Evolutionary conservation across 2,113 vertebrate species (phyloP), one percentile per base, ranked within the genome.

Genomic region (Madoqua kirkii): DNA sequence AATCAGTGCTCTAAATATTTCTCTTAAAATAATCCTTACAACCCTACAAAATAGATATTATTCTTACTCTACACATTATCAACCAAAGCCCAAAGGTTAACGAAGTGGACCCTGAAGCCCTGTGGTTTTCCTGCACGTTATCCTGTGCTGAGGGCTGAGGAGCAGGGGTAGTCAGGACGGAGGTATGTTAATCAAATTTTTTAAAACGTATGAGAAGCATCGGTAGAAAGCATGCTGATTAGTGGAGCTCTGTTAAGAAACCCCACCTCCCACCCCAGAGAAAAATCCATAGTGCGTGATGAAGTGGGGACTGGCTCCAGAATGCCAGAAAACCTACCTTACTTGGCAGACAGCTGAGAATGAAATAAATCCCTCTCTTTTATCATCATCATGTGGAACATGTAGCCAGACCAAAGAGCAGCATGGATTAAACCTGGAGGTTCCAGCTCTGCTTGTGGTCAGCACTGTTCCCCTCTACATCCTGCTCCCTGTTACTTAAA

Each of bases 1-100:
- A 84, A 79, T 43, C 36, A 54, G 86, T 29, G 27, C 7, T 91
- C 43, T 93, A 64, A 85, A 89, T 82, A 64, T 55, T 86, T 64
- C 64, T 54, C 87, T 62, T 19, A 52, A 95, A 91, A 60, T 17
- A 93, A 88, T 14, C 19, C 48, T 82, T 62, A 62, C 3, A 67
- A 79, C 8, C 6, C 76, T 71, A 71, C 17, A 81, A 89, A 64
- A 74, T 31, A 86, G n/a, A 11, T 57, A 48, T 55, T 62, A n/a
- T 60, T 82, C 82, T 95, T 81, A 76, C 43, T 86, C 40, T 45
- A 52, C 3, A 54, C 7, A 86, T 45, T n/a, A 87, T 43, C 71
- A 33, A 40, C 13, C 12, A 29, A 93, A 84, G 55, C 16, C 60
- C 29, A 36, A 94, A 55, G 19, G 64, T 48, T 52, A 76, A 95